A percentile compares a stretch with the other conserved stretches of the same genome.
Conservation (phyloP, 53 echinoderm and acorn worm genomes). For the Echinometra lucunter region DNA sequence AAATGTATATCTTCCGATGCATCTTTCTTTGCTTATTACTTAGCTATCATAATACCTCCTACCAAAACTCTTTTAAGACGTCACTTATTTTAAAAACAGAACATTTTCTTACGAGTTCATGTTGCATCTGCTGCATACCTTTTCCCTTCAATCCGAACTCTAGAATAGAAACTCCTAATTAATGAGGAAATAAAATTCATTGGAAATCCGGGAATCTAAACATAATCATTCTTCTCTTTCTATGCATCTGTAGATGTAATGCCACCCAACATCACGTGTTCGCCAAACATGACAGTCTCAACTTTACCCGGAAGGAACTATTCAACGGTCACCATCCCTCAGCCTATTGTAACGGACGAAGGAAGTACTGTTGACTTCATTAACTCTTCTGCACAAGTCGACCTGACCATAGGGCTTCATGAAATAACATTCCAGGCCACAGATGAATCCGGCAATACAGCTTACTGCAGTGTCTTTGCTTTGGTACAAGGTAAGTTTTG, state of each 20-base stretch:
- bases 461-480: background rate
- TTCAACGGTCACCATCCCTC: background rate
- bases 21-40: too few relatives aligned
- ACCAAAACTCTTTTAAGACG: too few relatives aligned
- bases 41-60: too few relatives aligned
- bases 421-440: slow-evolving; percentile 30
- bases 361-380: background rate
- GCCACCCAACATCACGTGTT: background rate
- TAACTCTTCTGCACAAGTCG: background rate
- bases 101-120: background rate
- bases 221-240: background rate
- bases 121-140: background rate
- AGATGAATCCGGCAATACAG: slow-evolving; percentile 5
- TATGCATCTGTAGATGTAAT: background rate
- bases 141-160: background rate
- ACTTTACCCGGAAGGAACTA: background rate
- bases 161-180: too few relatives aligned
- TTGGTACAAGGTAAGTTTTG: slow-evolving; percentile 14
- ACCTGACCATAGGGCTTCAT: slow-evolving; percentile 30
- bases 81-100: too few relatives aligned
- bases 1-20: too few relatives aligned
- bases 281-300: slow-evolving; percentile 2
- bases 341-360: background rate
- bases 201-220: too few relatives aligned
- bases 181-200: too few relatives aligned